These are phyloP conservation scores for Drosophila rubida DNA, from an alignment of 2,888 invertebrate genomes.

Conservation along the genomic window DNA sequence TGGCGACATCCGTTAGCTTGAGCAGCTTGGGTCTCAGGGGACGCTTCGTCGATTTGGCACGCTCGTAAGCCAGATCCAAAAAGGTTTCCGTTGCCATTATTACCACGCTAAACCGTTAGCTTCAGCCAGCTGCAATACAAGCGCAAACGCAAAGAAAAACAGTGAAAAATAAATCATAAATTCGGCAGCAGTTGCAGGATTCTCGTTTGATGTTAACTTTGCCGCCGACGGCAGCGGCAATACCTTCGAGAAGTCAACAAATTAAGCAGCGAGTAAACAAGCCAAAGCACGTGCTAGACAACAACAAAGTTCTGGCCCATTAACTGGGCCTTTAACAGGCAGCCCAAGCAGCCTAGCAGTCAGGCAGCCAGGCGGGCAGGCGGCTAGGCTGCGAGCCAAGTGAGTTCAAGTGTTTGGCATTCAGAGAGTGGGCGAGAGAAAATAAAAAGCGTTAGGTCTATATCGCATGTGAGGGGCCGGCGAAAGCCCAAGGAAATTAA, in stretches of 20 bases:
- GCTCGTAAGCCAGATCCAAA: constrained; percentile 82
- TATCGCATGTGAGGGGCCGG: constrained; percentile 2
- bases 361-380: background rate
- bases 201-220: constrained; percentile 30
- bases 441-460: constrained; percentile 4
- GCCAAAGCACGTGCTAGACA: constrained; percentile 37
- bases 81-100: constrained; percentile 84
- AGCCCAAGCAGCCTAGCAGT: background rate
- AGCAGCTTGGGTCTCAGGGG: constrained; percentile 83
- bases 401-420: constrained; percentile 20
- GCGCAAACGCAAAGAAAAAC: background rate
- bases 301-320: constrained; percentile 36
- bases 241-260: constrained; percentile 31
- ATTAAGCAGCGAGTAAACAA: constrained; percentile 27
- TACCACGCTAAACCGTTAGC: constrained; percentile 1
- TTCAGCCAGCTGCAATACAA: background rate
- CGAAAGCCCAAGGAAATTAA: constrained; percentile 33
- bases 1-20: constrained; percentile 83
- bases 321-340: constrained; percentile 37
- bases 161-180: background rate
- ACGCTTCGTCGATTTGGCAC: constrained; percentile 81
- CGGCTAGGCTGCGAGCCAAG: background rate
- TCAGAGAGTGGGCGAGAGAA: constrained; percentile 8
- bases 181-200: background rate
- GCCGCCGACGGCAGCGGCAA: constrained; percentile 1